Conservation (phyloP, 2,113 vertebrate genomes). For the Muntiacus muntjak region DNA sequence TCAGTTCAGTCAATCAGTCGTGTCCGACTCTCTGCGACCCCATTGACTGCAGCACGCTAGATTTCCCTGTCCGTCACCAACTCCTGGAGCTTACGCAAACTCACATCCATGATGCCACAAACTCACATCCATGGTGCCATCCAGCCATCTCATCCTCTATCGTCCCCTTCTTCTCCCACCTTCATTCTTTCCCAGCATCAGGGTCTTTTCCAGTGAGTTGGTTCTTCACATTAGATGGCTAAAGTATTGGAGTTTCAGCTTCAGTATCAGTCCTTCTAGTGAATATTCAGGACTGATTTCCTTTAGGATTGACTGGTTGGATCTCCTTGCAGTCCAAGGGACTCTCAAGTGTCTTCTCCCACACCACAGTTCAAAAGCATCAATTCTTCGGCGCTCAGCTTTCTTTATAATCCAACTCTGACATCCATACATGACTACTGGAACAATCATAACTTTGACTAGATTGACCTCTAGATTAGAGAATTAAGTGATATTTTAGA, state of each 20-base stretch:
- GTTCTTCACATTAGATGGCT: not conserved
- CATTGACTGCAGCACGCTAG: not conserved
- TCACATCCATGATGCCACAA: not conserved
- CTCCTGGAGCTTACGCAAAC: not conserved
- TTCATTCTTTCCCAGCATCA: not conserved
- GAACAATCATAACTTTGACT: not conserved
- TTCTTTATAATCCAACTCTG: not conserved
- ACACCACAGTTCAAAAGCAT: not conserved
- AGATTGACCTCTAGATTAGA: not conserved
- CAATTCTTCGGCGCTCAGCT: not conserved
- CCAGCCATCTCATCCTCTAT: not conserved
- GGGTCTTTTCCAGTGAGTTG: not conserved
- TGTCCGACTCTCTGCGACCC: not conserved
- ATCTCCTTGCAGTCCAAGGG: not conserved
- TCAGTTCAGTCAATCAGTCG: not conserved
- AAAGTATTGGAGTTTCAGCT: not conserved
- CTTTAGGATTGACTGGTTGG: not conserved
- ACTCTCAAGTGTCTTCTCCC: not conserved
- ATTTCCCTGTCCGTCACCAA: not conserved
- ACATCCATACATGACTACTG: not conserved
- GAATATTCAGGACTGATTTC: not conserved
- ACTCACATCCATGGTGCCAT: not conserved
- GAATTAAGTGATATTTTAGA: conserved; percentile 32
- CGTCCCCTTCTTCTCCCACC: not conserved
- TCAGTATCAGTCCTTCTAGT: not conserved